These are phyloP conservation scores for Pocillopora grandis DNA, from an alignment of 92 coral and sea anemone species.

Conservation along the genomic window DNA sequence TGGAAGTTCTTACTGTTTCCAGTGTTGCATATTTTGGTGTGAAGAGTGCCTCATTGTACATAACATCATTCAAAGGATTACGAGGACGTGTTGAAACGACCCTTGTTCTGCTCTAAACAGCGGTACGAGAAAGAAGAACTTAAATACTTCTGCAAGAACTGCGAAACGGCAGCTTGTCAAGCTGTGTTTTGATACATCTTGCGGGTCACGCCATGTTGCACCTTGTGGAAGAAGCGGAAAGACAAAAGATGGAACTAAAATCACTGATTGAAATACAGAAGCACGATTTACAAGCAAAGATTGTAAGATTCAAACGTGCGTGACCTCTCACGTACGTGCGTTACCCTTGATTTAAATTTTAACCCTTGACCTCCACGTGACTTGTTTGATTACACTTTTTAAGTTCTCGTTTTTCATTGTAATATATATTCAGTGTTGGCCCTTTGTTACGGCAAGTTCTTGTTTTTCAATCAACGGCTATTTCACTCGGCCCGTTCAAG, in stretches of 20 bases:
- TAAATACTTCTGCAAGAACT: background rate
- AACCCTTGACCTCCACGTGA: no score
- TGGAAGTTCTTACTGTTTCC: conserved; percentile 6
- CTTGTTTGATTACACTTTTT: no score
- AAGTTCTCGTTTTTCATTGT: no score
- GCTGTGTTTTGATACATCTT: background rate
- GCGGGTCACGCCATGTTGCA: background rate
- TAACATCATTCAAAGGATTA: background rate
- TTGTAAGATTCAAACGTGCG: no score
- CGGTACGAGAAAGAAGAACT: background rate
- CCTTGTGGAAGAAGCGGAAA: background rate
- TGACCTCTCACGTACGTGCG: no score
- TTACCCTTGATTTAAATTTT: no score
- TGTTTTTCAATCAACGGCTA: no score
- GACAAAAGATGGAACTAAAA: background rate
- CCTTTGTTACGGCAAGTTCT: no score
- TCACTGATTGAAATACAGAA: background rate
- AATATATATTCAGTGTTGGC: no score
- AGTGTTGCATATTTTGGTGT: background rate
- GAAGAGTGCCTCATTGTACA: background rate
- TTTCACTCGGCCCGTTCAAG: no score
- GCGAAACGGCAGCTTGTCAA: conserved; percentile 6
- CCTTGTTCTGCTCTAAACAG: background rate
- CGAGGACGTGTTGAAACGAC: background rate
- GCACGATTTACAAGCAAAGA: background rate